Base-by-base conservation (phyloP, 2,113 vertebrate genomes). In the Cacatua alba region DNA sequence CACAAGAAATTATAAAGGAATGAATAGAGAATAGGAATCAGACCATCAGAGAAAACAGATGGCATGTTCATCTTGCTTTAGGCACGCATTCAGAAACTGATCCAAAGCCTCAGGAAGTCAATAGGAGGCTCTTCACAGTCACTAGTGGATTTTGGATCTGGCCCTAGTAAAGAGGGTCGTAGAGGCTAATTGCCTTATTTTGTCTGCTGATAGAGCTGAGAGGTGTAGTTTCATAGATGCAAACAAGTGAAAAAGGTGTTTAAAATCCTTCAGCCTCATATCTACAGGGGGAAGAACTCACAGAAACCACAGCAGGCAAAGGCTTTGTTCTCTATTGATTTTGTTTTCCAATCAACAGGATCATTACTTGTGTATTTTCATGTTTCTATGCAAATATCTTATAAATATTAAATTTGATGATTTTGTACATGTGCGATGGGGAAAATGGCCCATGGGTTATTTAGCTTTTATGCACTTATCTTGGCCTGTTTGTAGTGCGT, bases 131-230 rank as follows among this genome's bases (percentile, higher is more conserved):
- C 51, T 93, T 94, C 17, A 0, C 35, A 90, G 86, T 68, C 71
- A 65, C 57, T 96, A 88, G 84, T 92, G 90, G 52, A 41, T 92
- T 92, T 93, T 92, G 82, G 92, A 83, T 92, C 77, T 71, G 39
- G 35, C 72, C 43, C 25, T 88, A 64, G 86, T 3, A 0, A 94
- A 90, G 35, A 83, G 59, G 46, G 26, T 83, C 90, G 59, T 77
- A 46, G 0, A 69, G 75, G 76, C 33, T 92, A 90, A 96, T 81
- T 90, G 43, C 35, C 31, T 93, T 77, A 17, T 59, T 90, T 71
- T 67, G 76, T 71, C 39, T 83, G 43, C 52, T 74, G 37, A 49
- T 72, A 82, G 44, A 64, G 20, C 65, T 87, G 69, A 76, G 72
- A 94, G 43, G 53, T 51, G 51, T 53, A 35, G 33, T 77, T 86